These are phyloP conservation scores for Narcine bancroftii DNA, from an alignment of 2,113 vertebrate species.

Conservation along the genomic window DNA sequence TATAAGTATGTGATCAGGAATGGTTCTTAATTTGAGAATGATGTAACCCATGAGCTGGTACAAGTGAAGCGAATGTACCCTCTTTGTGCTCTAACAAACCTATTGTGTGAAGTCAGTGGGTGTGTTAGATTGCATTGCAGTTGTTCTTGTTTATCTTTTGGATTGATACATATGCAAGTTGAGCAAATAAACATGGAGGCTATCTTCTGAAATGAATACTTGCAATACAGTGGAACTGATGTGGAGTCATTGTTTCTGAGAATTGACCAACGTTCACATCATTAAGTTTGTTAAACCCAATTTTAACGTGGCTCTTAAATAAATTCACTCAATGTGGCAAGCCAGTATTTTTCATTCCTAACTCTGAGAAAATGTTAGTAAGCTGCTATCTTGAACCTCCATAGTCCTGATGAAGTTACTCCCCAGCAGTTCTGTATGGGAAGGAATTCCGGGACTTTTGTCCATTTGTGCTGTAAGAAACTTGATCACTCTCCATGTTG, in stretches of 20 bases:
- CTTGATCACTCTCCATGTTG: too few species aligned
- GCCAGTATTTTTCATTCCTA: too few species aligned
- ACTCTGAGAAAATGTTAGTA: too few species aligned
- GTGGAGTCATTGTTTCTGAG: not conserved
- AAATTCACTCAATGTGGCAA: too few species aligned
- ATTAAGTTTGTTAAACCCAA: not conserved
- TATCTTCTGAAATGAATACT: not conserved
- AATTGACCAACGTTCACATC: not conserved
- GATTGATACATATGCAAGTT: not conserved
- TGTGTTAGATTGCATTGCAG: not conserved
- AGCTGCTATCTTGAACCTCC: too few species aligned
- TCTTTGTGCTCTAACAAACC: not conserved
- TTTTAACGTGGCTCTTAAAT: not conserved
- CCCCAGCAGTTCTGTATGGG: too few species aligned
- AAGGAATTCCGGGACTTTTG: too few species aligned
- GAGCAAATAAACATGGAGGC: not conserved
- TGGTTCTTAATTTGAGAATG: not conserved
- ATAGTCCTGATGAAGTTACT: too few species aligned
- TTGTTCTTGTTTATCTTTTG: not conserved
- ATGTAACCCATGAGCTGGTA: not conserved
- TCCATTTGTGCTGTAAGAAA: too few species aligned
- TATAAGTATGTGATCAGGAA: not conserved
- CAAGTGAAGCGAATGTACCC: not conserved
- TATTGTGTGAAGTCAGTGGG: not conserved
- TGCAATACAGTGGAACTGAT: not conserved